Evolutionary conservation across 1,140 invertebrate species (phyloP).

Genomic region (Bradynema listronoti): DNA sequence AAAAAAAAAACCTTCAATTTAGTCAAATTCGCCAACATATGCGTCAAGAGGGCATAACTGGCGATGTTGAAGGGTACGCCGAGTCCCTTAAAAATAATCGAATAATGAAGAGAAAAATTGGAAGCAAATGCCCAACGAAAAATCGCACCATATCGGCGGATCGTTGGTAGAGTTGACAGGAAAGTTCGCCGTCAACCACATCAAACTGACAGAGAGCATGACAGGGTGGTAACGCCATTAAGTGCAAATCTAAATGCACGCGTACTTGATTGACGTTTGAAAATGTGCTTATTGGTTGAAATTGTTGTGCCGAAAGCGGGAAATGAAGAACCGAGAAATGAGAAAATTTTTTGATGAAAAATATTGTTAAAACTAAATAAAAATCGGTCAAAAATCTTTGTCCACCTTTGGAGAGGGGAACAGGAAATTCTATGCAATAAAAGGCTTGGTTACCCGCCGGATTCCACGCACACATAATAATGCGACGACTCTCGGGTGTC

Average conservation of each 20-base stretch:
- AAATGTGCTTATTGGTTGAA: background rate
- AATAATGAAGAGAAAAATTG: too few relatives aligned
- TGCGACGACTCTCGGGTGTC: constrained; percentile 77
- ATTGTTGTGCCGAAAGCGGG: too few relatives aligned
- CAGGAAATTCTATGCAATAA: too few relatives aligned
- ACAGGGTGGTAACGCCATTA: constrained; percentile 95
- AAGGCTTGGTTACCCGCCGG: constrained; percentile 66
- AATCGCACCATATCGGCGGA: constrained; percentile 79
- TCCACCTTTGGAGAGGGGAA: too few relatives aligned
- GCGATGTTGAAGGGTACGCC: constrained; percentile 99
- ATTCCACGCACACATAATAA: constrained; percentile 94
- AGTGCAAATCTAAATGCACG: constrained; percentile 69
- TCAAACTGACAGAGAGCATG: constrained; percentile 92
- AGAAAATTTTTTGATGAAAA: constrained; percentile 15
- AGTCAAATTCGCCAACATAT: constrained; percentile 92
- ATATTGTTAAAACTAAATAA: too few relatives aligned
- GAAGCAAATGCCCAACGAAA: background rate
- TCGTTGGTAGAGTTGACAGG: constrained; percentile 88
- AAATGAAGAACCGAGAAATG: too few relatives aligned
- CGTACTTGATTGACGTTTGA: too few relatives aligned
- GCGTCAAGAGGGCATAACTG: constrained; percentile 85
- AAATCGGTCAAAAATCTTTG: too few relatives aligned
- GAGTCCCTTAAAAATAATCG: constrained; percentile 67
- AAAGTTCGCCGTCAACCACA: constrained; percentile 73
- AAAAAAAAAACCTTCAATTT: constrained; percentile 65